phyloP scores from a whole-genome alignment of 2,797 vertebrate genomes.

The Microctenopoma lineatum region DNA sequence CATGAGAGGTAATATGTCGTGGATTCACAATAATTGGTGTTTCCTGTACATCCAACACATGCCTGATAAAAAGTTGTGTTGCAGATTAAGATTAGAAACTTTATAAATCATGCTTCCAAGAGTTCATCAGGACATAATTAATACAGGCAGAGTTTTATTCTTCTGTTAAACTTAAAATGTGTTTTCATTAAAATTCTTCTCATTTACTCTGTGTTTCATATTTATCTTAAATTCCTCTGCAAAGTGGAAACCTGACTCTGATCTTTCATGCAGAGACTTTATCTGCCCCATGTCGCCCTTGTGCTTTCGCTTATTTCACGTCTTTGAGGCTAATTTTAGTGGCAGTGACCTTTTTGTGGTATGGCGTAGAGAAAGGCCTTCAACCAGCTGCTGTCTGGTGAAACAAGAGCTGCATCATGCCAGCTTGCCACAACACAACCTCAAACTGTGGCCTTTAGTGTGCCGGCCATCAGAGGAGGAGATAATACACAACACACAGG shows the following conservation, averaged over 20 bases:
- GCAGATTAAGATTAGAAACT: background rate
- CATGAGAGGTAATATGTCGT: background rate
- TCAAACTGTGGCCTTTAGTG: slow-evolving; percentile 73
- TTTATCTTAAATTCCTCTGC: background rate
- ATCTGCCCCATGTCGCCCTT: slow-evolving; percentile 28
- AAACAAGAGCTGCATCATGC: slow-evolving; percentile 76
- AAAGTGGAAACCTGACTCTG: slow-evolving; percentile 14
- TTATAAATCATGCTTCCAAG: background rate
- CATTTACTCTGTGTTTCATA: background rate
- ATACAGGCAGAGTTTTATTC: background rate
- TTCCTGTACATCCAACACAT: slow-evolving; percentile 1
- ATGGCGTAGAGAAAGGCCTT: slow-evolving; percentile 66
- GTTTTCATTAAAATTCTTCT: background rate
- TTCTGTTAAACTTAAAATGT: background rate
- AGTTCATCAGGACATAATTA: background rate
- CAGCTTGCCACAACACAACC: slow-evolving; percentile 68
- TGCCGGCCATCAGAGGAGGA: slow-evolving; percentile 29
- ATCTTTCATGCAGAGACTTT: slow-evolving; percentile 41
- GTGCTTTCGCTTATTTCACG: slow-evolving; percentile 45
- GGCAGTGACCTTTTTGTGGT: slow-evolving; percentile 83
- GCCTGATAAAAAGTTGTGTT: background rate
- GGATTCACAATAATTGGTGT: background rate
- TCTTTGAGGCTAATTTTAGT: slow-evolving; percentile 82
- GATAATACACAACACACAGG: slow-evolving; percentile 33
- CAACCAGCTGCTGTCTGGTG: slow-evolving; percentile 81